phyloP scores from a whole-genome alignment of 30 jellyfish, hydroid and myxozoan genomes.

The Nemopilema nomurai region DNA sequence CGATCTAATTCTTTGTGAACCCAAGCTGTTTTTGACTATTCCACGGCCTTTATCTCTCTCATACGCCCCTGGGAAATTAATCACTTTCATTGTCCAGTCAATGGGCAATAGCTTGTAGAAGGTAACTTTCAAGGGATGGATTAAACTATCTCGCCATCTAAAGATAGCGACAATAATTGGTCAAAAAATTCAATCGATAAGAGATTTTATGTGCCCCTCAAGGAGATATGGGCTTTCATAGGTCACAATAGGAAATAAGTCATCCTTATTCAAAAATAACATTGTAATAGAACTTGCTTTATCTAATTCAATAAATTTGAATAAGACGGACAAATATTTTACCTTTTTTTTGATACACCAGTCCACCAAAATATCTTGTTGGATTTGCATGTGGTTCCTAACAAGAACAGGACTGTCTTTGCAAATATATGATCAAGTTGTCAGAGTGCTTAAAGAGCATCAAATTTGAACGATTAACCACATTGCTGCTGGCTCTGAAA shows the following conservation, averaged over 20 bases:
- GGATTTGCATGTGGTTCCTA: no score
- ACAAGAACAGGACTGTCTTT: no score
- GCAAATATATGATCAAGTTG: no score
- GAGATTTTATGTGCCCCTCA: neutral
- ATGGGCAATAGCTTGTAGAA: neutral
- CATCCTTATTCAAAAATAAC: neutral
- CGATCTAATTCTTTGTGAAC: no score
- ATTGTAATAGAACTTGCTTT: neutral
- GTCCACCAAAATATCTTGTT: no score
- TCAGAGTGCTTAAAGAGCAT: no score
- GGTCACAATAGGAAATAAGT: neutral
- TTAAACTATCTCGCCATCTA: neutral
- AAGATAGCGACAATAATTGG: neutral
- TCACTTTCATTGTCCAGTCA: neutral
- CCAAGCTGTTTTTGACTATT: neutral
- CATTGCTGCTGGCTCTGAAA: neutral
- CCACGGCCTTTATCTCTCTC: neutral
- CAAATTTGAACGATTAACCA: no score
- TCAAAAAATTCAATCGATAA: neutral
- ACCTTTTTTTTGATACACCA: neutral
- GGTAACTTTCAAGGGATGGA: neutral
- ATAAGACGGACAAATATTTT: neutral
- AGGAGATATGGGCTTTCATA: neutral
- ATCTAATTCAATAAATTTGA: neutral
- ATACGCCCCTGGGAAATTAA: neutral